Base-by-base conservation (phyloP, 2,888 invertebrate species). In the Andrena hattorfiana region DNA sequence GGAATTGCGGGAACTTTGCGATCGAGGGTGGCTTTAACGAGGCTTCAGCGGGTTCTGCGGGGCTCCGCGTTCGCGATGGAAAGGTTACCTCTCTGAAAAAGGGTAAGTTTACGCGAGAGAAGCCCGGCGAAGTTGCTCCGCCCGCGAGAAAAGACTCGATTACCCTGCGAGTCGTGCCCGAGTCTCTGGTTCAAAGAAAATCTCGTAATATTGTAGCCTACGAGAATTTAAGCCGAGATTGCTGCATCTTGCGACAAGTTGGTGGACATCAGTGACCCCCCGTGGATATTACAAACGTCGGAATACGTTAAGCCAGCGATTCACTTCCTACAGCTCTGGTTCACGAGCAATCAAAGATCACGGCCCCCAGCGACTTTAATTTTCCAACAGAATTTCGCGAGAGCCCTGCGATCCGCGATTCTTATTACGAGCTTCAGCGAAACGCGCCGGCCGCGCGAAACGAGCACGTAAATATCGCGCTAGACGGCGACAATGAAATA, bases 21-120 rank as follows among this genome's bases (percentile, higher is more conserved):
- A 80, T 75, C 62, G 63, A 71, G 62, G 30, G 51, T 20, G n/a
- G 30, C 80, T 28, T 75, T 80, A 82, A 80, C 59, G 67, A 75
- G 80, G n/a, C 75, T 82, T 70, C 67, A 48, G 42, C 6, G 56
- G 5, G 42, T 60, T 74, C 70, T 82, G 67, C 32, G n/a, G 60
- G 59, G 49, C 59, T 60, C 59, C 23, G 16, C 48, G 10, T 66
- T 32, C 23, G 49, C 54, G 30, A 64, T n/a, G 20, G 63, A 32
- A 68, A 71, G 68, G 42, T 67, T 51, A 48, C 48, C 59, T 67
- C 28, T 16, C 59, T 26, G 35, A 67, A 51, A 42, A 76, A 49
- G 62, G 42, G 71, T 23, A 42, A 60, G 48, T 35, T 83, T 72
- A 71, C 63, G 49, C 59, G 60, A 60, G 71, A 42, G 70, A 51